Evolutionary conservation across 2,888 invertebrate species (phyloP).

Genomic region (Drosophila emarginata): DNA sequence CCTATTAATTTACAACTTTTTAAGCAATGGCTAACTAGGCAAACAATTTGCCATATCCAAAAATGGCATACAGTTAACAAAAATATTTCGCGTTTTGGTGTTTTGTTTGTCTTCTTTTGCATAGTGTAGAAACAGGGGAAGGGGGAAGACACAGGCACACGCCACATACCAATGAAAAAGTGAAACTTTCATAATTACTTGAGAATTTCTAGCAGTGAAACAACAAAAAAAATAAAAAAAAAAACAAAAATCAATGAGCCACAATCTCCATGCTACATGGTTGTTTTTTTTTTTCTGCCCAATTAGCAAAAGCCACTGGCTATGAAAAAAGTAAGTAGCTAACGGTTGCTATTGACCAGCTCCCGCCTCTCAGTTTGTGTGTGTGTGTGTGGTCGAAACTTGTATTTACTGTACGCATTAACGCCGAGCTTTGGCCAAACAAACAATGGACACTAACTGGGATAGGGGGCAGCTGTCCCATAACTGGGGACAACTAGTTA

Average conservation of each 20-base stretch:
- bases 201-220: conserved; percentile 60
- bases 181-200: conserved; percentile 64
- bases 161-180: conserved; percentile 53
- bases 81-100: conserved; percentile 45
- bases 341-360: conserved; percentile 50
- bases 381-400: conserved; percentile 59
- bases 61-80: conserved; percentile 56
- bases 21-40: conserved; percentile 46
- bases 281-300: conserved; percentile 63
- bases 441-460: conserved; percentile 32
- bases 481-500: conserved; percentile 32
- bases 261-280: conserved; percentile 39
- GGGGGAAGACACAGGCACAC: conserved; percentile 42
- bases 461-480: conserved; percentile 37
- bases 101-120: conserved; percentile 51
- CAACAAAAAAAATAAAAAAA: conserved; percentile 23
- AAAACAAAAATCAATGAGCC: conserved; percentile 26
- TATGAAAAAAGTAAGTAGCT: conserved; percentile 39
- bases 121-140: conserved; percentile 50
- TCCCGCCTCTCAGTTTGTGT: conserved; percentile 35
- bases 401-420: conserved; percentile 61
- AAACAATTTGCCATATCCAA: conserved; percentile 58
- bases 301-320: conserved; percentile 63
- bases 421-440: conserved; percentile 44
- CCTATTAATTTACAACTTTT: conserved; percentile 76